Conservation (phyloP, 2,113 vertebrate species). For the Sinocyclocheilus rhinocerous region DNA sequence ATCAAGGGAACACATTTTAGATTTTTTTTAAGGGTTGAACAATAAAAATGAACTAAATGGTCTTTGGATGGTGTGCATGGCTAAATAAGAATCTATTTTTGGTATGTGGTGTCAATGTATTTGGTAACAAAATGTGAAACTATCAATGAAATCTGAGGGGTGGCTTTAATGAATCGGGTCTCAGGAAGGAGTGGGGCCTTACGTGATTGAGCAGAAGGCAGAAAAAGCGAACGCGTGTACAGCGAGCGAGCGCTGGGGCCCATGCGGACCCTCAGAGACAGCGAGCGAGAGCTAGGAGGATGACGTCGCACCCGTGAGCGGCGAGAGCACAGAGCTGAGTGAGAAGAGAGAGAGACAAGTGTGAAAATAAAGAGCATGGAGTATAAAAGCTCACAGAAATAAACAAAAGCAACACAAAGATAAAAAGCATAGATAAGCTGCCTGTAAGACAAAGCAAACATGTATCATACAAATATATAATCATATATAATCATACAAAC, state of each 20-base stretch:
- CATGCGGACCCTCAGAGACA: slow-evolving; percentile 73
- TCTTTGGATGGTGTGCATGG: neutral
- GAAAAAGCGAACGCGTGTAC: slow-evolving; percentile 71
- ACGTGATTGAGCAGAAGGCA: slow-evolving; percentile 72
- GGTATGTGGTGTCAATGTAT: neutral
- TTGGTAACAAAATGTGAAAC: neutral
- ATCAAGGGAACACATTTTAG: slow-evolving; percentile 18
- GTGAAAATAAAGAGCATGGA: neutral
- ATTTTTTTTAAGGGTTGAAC: neutral
- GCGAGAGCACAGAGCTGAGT: slow-evolving; percentile 54
- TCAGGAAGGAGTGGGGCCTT: slow-evolving; percentile 54
- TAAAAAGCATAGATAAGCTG: neutral
- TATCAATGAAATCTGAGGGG: neutral
- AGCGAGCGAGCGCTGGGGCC: slow-evolving; percentile 67
- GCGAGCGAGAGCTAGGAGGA: slow-evolving; percentile 66
- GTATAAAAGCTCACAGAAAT: slow-evolving; percentile 28
- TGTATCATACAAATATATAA: too few species aligned
- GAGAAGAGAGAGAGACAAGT: slow-evolving; percentile 3
- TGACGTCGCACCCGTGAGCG: slow-evolving; percentile 61
- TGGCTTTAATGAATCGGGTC: neutral
- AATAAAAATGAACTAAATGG: neutral
- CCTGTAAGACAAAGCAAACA: neutral
- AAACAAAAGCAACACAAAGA: neutral
- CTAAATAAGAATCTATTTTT: neutral
- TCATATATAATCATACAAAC: neutral